phyloP scores from a whole-genome alignment of 1,140 invertebrate species.

The Lutraria rhynchaena region DNA sequence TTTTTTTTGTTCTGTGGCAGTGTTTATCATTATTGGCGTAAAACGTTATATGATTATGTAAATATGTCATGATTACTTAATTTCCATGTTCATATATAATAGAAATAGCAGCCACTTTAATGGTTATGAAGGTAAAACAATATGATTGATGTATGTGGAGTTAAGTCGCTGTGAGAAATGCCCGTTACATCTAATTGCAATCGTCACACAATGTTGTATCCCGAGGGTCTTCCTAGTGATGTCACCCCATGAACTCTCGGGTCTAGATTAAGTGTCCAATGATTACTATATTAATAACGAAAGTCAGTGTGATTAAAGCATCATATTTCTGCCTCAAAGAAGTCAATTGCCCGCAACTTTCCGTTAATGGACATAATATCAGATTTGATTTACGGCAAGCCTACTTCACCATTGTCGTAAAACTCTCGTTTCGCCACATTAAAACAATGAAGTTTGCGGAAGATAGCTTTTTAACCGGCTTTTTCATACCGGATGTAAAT shows the following conservation, averaged over 20 bases:
- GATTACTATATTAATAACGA: conserved; percentile 30
- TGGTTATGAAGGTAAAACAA: too few relatives aligned
- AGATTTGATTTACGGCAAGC: conserved; percentile 45
- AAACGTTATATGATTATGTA: too few relatives aligned
- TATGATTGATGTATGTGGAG: too few relatives aligned
- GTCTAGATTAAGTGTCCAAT: conserved; percentile 34
- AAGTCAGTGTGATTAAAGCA: conserved; percentile 41
- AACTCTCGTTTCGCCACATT: conserved; percentile 44
- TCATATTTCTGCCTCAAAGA: conserved; percentile 37
- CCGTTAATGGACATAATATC: conserved; percentile 49
- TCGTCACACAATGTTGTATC: too few relatives aligned
- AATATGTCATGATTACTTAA: too few relatives aligned
- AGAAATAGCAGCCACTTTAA: too few relatives aligned
- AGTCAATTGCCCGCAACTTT: conserved; percentile 34
- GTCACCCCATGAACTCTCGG: conserved; percentile 16
- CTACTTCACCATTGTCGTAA: conserved; percentile 30
- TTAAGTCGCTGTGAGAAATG: too few relatives aligned
- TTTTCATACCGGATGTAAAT: conserved; percentile 30
- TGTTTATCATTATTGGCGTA: too few relatives aligned
- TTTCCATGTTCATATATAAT: too few relatives aligned
- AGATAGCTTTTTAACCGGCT: conserved; percentile 45
- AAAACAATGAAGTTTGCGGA: conserved; percentile 38
- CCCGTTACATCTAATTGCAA: too few relatives aligned
- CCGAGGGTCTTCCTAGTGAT: neutral
- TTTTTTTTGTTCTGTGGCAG: too few relatives aligned